These are phyloP conservation scores for Ceryle rudis DNA, from an alignment of 2,797 vertebrate genomes.

Conservation along the genomic window DNA sequence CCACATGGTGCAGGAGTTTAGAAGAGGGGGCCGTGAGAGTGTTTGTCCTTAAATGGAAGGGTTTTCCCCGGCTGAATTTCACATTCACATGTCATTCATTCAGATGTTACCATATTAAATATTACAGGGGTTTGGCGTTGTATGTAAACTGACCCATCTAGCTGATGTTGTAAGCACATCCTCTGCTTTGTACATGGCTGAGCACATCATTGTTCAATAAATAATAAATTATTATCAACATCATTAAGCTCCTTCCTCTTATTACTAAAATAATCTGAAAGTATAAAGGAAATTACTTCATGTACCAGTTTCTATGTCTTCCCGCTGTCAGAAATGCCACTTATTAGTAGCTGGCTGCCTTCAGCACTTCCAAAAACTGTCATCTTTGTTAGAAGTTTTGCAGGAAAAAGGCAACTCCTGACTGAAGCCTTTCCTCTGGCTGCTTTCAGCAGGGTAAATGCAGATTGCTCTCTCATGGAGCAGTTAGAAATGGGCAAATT, in stretches of 20 bases:
- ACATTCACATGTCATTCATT: not conserved
- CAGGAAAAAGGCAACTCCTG: not conserved
- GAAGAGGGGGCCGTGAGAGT: not conserved
- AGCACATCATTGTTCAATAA: slow-evolving; percentile 17
- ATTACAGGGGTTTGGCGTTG: not conserved
- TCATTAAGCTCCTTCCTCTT: not conserved
- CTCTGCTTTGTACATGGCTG: slow-evolving; percentile 12
- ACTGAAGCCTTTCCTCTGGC: not conserved
- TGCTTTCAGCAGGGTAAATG: not conserved
- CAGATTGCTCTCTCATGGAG: not conserved
- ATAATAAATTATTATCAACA: slow-evolving; percentile 14
- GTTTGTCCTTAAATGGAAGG: not conserved
- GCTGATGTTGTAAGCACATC: not conserved
- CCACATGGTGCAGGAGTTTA: not conserved
- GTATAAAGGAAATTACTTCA: not conserved
- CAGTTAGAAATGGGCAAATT: not conserved
- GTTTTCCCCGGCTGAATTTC: not conserved
- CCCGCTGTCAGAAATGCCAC: not conserved
- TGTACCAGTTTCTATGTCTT: not conserved
- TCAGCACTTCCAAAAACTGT: not conserved
- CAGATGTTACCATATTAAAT: not conserved
- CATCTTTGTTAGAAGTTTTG: not conserved
- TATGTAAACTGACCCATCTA: not conserved
- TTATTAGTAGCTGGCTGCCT: not conserved
- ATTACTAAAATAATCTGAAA: not conserved